Evolutionary conservation across 2,113 vertebrate species (phyloP), one percentile per base, ranked within the genome.

Genomic region (Cheirogaleus medius): DNA sequence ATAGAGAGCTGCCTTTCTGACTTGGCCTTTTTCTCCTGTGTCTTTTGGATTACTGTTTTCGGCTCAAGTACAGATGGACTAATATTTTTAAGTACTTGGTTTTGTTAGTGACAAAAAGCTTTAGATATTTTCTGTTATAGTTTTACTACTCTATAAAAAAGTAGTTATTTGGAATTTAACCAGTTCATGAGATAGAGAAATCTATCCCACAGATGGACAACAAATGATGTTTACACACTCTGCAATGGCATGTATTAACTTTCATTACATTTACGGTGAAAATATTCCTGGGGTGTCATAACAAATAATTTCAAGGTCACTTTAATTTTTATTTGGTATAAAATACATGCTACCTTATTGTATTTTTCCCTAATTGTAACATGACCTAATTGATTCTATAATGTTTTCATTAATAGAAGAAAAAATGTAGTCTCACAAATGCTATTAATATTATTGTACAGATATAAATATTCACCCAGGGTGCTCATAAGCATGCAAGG

Each of bases 251-350:
- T 47, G 4, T 64, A 27, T 84, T 85, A 71, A 82, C 11, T 91
- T 96, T 86, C 39, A 54, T 66, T 71, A 68, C 6, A 58, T 80
- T 82, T 90, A 54, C 34, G 73, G 47, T 78, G n/a, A 97, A 73
- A 94, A 42, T 87, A 63, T 88, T 87, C 32, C 27, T 66, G 27
- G 39, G 10, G 17, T 71, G 5, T 32, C 29, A 66, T 56, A 21
- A 90, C 47, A 86, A 91, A 73, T 78, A 49, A 54, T 42, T 15
- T 93, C n/a, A 96, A 82, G 39, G 25, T 71, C n/a, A 86, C 3
- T 64, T 95, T 90, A 73, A 21, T 60, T 92, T 64, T 76, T 69
- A 92, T 71, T 91, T 82, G 13, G 13, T 39, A 82, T 44, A 89
- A 95, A 94, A 86, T 29, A 60, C 8, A 18, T 68, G 9, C 14